Evolutionary conservation across 1,140 invertebrate species (phyloP).

Genomic region (Zaprionus ghesquierei): DNA sequence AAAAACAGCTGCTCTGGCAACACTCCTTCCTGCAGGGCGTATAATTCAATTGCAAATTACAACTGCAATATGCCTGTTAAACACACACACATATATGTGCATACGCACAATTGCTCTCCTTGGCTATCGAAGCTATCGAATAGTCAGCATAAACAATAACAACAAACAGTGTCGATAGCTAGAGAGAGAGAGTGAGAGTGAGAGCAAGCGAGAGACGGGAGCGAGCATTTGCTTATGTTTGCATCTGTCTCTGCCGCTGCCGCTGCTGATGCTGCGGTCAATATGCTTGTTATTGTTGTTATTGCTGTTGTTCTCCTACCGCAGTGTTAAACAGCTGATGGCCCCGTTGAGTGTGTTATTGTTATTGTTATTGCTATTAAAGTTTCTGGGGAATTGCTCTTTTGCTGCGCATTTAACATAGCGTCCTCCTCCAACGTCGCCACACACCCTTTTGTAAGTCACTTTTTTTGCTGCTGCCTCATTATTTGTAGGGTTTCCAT

Average conservation of each 20-base stretch:
- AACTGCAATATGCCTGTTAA: neutral
- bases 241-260: neutral
- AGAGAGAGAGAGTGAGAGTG: neutral
- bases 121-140: neutral
- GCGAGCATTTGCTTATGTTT: conserved; percentile 14
- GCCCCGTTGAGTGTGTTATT: conserved; percentile 29
- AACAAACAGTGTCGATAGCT: neutral
- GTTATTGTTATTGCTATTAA: neutral
- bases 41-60: neutral
- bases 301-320: neutral
- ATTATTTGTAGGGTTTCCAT: conserved; percentile 56
- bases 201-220: neutral
- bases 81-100: neutral
- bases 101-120: neutral
- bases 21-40: neutral
- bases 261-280: neutral
- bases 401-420: neutral
- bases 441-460: neutral
- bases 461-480: conserved; percentile 4
- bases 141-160: neutral
- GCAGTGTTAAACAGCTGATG: conserved; percentile 1
- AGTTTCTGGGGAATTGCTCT: neutral
- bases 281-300: neutral
- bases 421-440: neutral
- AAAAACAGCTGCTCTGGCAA: neutral